These are phyloP conservation scores for Saguinus midas DNA, from an alignment of 2,113 vertebrate genomes.

Conservation along the genomic window DNA sequence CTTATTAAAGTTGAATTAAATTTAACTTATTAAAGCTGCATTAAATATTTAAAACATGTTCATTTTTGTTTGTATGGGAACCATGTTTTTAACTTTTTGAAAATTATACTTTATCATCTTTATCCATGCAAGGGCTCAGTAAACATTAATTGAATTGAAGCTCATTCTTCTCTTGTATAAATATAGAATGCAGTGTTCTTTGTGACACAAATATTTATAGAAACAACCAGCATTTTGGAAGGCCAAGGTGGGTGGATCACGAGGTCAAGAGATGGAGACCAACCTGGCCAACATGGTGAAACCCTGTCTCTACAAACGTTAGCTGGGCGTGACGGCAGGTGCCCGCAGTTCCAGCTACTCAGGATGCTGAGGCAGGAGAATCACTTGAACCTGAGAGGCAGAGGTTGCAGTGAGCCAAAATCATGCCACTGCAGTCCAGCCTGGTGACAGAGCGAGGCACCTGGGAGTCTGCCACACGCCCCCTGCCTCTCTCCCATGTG, in stretches of 20 bases:
- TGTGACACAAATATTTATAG: neutral
- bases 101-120: neutral
- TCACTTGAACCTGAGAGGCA: no score
- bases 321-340: no score
- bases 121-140: neutral
- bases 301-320: no score
- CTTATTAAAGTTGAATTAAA: no score
- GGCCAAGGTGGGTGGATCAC: no score
- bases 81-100: neutral
- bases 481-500: neutral
- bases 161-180: no score
- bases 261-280: no score
- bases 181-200: neutral
- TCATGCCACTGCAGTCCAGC: no score
- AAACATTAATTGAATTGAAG: neutral
- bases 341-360: no score
- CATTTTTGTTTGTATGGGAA: neutral
- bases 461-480: neutral
- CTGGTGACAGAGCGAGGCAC: neutral
- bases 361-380: no score
- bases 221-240: neutral
- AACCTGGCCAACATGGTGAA: no score
- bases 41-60: neutral
- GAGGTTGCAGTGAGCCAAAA: no score
- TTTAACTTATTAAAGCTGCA: neutral